phyloP scores from a whole-genome alignment of 2,113 vertebrate genomes.

The Plestiodon gilberti region DNA sequence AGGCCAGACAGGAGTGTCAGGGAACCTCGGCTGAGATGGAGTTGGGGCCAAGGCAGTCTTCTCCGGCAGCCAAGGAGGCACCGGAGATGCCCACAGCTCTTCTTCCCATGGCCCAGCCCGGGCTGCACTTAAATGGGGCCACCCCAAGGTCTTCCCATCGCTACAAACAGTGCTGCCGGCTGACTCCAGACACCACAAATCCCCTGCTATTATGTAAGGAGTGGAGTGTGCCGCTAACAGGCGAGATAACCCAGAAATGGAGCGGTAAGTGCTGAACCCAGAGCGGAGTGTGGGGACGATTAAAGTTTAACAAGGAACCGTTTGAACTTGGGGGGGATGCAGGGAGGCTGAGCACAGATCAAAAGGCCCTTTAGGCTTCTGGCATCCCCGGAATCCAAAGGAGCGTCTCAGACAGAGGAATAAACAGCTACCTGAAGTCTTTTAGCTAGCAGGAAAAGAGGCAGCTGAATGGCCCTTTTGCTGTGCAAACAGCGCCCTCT shows the following conservation, averaged over 20 bases:
- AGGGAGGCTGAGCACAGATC: slow-evolving; percentile 45
- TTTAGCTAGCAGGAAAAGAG: slow-evolving; percentile 43
- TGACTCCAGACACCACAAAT: not conserved
- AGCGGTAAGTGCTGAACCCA: slow-evolving; percentile 47
- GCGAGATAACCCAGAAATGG: slow-evolving; percentile 58
- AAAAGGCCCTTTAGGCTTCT: slow-evolving; percentile 47
- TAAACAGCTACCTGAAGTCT: not conserved
- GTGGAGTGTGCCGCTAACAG: slow-evolving; percentile 35
- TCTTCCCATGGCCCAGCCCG: not conserved
- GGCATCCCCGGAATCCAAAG: slow-evolving; percentile 11
- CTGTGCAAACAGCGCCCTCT: not conserved
- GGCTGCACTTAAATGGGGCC: not conserved
- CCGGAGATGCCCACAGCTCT: not conserved
- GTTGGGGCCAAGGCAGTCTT: not conserved
- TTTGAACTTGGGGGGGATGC: slow-evolving; percentile 53
- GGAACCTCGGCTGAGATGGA: not conserved
- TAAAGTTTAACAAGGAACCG: slow-evolving; percentile 59
- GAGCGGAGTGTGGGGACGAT: slow-evolving; percentile 54
- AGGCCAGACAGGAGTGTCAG: not conserved
- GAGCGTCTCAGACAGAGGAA: slow-evolving; percentile 40
- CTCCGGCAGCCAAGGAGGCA: not conserved
- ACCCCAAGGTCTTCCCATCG: not conserved
- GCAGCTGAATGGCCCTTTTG: not conserved
- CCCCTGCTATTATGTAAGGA: slow-evolving; percentile 42
- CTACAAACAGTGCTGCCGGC: not conserved